A percentile compares a stretch with the other conserved stretches of the same genome.
These are phyloP conservation scores for Berghia stephanieae DNA, from an alignment of 1,140 invertebrate species.

Conservation along the genomic window DNA sequence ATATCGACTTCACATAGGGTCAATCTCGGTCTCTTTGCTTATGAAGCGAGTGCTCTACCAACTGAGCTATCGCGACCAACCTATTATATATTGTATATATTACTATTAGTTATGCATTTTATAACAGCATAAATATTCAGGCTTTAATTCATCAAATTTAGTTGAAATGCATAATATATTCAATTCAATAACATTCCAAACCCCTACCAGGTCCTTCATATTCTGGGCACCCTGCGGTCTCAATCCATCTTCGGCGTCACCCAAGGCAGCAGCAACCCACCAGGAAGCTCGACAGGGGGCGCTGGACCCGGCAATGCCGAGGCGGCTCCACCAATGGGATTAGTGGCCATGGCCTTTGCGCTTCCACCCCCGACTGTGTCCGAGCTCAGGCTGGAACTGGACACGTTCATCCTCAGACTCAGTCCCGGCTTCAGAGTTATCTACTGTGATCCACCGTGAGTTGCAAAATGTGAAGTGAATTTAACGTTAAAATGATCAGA, in stretches of 20 bases:
- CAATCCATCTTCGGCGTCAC: slow-evolving; percentile 84
- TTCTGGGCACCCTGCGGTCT: slow-evolving; percentile 87
- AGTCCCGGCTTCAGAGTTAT: slow-evolving; percentile 95
- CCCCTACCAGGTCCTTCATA: slow-evolving; percentile 82
- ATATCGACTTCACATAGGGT: no score
- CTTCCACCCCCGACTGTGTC: slow-evolving; percentile 95
- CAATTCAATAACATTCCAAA: neutral
- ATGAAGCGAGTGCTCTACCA: no score
- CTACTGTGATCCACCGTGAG: slow-evolving; percentile 93
- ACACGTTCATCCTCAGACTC: slow-evolving; percentile 96
- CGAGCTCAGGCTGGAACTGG: slow-evolving; percentile 92
- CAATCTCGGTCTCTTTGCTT: no score
- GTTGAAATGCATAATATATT: no score
- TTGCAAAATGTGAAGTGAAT: slow-evolving; percentile 7
- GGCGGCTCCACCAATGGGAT: slow-evolving; percentile 85
- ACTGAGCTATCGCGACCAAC: no score
- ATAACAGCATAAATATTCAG: no score
- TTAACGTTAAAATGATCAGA: neutral
- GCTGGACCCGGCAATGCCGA: slow-evolving; percentile 66
- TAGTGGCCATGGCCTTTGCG: slow-evolving; percentile 94
- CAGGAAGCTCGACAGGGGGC: neutral
- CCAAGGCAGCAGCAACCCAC: neutral
- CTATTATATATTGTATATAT: no score
- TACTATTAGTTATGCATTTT: no score
- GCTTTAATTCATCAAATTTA: no score